Percentiles rank a stretch among this genome's conserved stretches.
These are phyloP conservation scores for Philonicus albiceps DNA, from an alignment of 2,888 invertebrate genomes.

Conservation along the genomic window DNA sequence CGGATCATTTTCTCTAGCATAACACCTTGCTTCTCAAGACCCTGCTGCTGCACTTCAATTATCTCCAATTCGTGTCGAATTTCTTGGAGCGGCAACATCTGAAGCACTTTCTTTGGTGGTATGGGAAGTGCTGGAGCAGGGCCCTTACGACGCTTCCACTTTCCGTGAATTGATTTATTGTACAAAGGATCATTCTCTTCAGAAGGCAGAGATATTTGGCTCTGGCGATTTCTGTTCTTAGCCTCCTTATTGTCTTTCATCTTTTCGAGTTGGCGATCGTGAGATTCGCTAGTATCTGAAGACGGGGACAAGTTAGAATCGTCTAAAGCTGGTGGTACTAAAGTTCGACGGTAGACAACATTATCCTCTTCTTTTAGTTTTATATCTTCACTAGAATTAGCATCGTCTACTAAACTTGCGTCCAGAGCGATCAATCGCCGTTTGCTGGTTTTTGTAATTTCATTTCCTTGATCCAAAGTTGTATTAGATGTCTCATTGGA, in stretches of 20 bases:
- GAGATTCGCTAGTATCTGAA: slow-evolving; percentile 49
- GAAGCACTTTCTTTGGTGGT: slow-evolving; percentile 71
- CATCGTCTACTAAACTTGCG: slow-evolving; percentile 53
- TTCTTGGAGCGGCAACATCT: slow-evolving; percentile 69
- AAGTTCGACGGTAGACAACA: slow-evolving; percentile 56
- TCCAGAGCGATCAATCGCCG: slow-evolving; percentile 55
- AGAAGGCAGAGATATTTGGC: slow-evolving; percentile 58
- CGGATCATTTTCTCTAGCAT: slow-evolving; percentile 88
- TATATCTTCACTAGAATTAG: slow-evolving; percentile 19
- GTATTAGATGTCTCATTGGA: neutral
- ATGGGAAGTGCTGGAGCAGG: slow-evolving; percentile 83
- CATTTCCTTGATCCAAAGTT: neutral
- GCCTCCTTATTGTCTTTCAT: slow-evolving; percentile 70
- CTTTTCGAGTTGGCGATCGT: slow-evolving; percentile 64
- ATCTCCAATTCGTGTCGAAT: slow-evolving; percentile 77
- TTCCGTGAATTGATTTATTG: slow-evolving; percentile 72
- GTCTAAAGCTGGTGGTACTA: slow-evolving; percentile 53
- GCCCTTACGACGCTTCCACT: slow-evolving; percentile 80
- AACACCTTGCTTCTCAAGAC: slow-evolving; percentile 90
- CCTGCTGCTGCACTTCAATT: slow-evolving; percentile 87
- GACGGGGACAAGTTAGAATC: slow-evolving; percentile 49
- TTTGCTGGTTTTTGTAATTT: slow-evolving; percentile 16
- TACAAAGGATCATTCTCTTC: slow-evolving; percentile 56
- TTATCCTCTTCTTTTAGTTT: slow-evolving; percentile 50
- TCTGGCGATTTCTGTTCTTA: slow-evolving; percentile 66